Conservation (phyloP, 1,140 invertebrate species). For the Heliothis virescens region DNA sequence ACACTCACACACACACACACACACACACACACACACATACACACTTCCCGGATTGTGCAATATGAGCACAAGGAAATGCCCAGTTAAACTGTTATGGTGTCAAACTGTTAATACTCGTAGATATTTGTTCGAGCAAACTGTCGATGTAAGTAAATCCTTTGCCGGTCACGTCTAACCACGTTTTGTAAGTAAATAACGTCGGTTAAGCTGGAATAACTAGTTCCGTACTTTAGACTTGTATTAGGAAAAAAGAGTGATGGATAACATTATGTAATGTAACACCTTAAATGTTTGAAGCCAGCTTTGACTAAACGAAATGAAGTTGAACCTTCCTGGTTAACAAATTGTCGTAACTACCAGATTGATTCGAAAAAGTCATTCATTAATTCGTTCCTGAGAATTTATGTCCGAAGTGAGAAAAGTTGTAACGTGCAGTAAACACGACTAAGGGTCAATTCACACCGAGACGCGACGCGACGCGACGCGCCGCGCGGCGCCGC, state of each 20-base stretch:
- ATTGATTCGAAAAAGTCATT: too few relatives aligned
- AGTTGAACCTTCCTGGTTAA: background rate
- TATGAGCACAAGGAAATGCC: constrained; percentile 25
- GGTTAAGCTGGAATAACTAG: constrained; percentile 22
- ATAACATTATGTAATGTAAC: constrained; percentile 22
- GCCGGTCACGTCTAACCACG: constrained; percentile 17
- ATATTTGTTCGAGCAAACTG: constrained; percentile 34
- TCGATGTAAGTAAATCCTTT: constrained; percentile 22
- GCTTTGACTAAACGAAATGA: background rate
- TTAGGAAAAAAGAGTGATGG: constrained; percentile 12
- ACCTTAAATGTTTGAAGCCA: background rate
- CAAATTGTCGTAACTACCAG: too few relatives aligned
- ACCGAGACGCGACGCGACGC: too few relatives aligned
- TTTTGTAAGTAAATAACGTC: constrained; percentile 30
- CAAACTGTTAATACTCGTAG: constrained; percentile 6
- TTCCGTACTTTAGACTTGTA: constrained; percentile 11
- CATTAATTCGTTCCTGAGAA: too few relatives aligned
- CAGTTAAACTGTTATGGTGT: constrained; percentile 12
- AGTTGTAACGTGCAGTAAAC: too few relatives aligned
- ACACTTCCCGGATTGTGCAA: constrained; percentile 30
- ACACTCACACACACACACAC: background rate
- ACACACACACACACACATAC: too few relatives aligned
- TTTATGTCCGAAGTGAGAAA: too few relatives aligned
- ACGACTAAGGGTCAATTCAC: too few relatives aligned
- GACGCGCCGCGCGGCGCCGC: too few relatives aligned